Conservation (phyloP, 2,888 invertebrate genomes). For the Eurytoma adleriae region DNA sequence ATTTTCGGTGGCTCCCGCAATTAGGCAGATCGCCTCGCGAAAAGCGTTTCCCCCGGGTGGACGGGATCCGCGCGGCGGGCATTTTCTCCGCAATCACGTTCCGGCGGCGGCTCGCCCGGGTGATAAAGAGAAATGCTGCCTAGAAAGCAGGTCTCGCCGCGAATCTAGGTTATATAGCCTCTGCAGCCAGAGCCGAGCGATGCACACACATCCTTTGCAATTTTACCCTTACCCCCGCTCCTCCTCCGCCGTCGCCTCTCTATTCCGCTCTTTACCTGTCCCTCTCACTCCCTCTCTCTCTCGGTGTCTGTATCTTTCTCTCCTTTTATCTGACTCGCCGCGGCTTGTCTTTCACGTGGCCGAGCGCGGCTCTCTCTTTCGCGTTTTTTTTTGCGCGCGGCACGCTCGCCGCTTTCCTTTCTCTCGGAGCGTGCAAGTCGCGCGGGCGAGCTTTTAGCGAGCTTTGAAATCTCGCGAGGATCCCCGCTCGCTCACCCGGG, state of each 20-base stretch:
- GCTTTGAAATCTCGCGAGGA: not conserved
- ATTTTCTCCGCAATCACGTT: conserved; percentile 62
- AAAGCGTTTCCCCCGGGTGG: not conserved
- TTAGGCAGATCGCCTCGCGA: not conserved
- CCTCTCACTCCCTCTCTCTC: conserved; percentile 40
- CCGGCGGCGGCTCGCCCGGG: conserved; percentile 63
- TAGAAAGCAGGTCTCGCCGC: conserved; percentile 75
- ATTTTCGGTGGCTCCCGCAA: conserved; percentile 6
- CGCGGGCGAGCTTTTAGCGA: not conserved
- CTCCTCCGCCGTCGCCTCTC: conserved; percentile 40
- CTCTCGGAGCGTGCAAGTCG: conserved; percentile 34
- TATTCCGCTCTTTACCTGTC: conserved; percentile 36
- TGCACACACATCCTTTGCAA: conserved; percentile 61
- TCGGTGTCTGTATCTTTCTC: conserved; percentile 39
- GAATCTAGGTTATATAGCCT: conserved; percentile 73
- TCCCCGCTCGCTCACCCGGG: too few relatives aligned
- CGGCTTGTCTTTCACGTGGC: conserved; percentile 13
- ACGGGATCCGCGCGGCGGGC: not conserved
- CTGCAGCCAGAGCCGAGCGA: conserved; percentile 3
- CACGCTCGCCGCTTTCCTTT: conserved; percentile 33
- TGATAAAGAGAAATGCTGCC: conserved; percentile 76
- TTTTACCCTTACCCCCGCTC: conserved; percentile 56
- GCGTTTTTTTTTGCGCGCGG: conserved; percentile 6
- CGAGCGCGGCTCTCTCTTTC: conserved; percentile 32
- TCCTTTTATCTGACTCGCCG: conserved; percentile 42